These are phyloP conservation scores for Escarpia spicata DNA, from an alignment of 2,888 invertebrate genomes.

Conservation along the genomic window DNA sequence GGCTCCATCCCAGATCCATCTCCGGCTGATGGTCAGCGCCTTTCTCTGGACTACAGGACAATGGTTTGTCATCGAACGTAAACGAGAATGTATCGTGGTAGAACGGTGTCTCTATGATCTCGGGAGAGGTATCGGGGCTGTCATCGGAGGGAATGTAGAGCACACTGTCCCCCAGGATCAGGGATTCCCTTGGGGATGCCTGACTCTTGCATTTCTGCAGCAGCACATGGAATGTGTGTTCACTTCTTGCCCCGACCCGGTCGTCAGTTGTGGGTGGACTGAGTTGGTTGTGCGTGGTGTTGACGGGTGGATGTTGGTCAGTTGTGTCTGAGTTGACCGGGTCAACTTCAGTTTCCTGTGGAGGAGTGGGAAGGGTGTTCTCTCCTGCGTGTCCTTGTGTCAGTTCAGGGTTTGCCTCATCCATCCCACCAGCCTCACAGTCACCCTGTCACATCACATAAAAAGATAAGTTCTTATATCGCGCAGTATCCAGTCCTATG, in stretches of 20 bases:
- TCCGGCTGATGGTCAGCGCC: neutral
- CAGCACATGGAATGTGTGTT: neutral
- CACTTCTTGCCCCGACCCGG: neutral
- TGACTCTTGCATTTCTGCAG: neutral
- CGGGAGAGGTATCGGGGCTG: neutral
- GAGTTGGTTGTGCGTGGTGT: neutral
- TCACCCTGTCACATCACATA: too few species aligned
- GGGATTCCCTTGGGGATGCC: neutral
- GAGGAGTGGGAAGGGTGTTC: neutral
- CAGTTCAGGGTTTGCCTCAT: too few species aligned
- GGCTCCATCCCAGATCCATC: neutral
- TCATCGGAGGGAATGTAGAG: neutral
- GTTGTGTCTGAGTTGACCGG: neutral
- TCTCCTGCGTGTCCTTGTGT: too few species aligned
- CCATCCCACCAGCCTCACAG: too few species aligned
- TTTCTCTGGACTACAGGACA: neutral
- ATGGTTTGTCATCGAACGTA: neutral
- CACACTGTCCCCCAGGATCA: neutral
- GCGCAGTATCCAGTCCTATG: too few species aligned
- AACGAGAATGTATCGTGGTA: neutral
- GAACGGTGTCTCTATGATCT: slow-evolving; percentile 9
- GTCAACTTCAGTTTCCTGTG: neutral
- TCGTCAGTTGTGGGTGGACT: neutral
- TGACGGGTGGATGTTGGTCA: neutral
- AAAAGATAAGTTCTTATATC: too few species aligned